Conservation (phyloP, 2,797 vertebrate species). For the Oreortyx pictus region DNA sequence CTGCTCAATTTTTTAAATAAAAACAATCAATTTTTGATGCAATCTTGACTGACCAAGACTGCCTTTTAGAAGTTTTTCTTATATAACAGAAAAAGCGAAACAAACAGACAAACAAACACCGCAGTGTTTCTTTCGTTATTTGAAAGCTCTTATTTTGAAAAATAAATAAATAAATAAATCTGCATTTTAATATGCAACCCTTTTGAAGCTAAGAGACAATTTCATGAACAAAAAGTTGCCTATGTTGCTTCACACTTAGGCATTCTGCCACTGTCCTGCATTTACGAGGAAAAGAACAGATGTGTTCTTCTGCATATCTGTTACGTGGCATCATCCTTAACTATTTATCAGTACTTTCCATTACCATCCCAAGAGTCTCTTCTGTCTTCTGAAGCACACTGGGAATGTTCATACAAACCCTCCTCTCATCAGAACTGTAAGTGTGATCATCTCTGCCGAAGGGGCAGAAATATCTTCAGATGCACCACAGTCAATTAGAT, state of each 20-base stretch:
- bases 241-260: not conserved
- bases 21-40: not conserved
- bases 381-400: not conserved
- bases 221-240: not conserved
- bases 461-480: not conserved
- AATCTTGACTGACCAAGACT: not conserved
- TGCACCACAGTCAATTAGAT: not conserved
- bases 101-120: not conserved
- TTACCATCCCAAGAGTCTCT: not conserved
- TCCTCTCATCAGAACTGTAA: not conserved
- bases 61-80: not conserved
- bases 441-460: not conserved
- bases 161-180: too few relatives aligned
- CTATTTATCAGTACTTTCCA: not conserved
- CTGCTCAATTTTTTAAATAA: not conserved
- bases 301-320: accelerated
- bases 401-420: not conserved
- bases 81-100: not conserved
- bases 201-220: not conserved
- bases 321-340: accelerated
- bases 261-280: not conserved
- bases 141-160: not conserved
- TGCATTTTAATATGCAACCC: accelerated
- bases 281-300: not conserved
- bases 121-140: not conserved